Evolutionary conservation across 2,888 invertebrate species (phyloP).

Genomic region (Priocnemis perturbator): DNA sequence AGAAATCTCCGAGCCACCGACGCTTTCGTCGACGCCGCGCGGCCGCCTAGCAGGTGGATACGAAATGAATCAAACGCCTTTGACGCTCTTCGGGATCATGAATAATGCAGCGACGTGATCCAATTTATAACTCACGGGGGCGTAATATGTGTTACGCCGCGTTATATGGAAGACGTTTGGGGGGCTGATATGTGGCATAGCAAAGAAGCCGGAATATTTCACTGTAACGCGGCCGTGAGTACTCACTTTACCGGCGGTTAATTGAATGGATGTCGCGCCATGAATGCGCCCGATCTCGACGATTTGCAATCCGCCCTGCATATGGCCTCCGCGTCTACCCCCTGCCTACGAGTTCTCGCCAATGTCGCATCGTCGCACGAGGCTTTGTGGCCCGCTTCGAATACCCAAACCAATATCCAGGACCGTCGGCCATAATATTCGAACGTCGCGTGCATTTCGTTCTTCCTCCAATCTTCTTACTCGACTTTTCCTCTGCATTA

Average conservation of each 20-base stretch:
- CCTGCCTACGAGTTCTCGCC: no score
- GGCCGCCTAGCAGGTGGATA: conserved; percentile 54
- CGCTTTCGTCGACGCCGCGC: conserved; percentile 34
- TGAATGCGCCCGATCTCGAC: conserved; percentile 7
- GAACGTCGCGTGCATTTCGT: no score
- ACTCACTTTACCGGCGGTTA: conserved; percentile 42
- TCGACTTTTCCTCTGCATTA: no score
- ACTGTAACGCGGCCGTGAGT: conserved; percentile 31
- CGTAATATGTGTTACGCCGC: conserved; percentile 61
- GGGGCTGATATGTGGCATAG: conserved; percentile 47
- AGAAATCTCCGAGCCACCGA: conserved; percentile 40
- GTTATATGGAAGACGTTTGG: conserved; percentile 43
- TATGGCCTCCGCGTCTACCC: no score
- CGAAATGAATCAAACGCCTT: conserved; percentile 66
- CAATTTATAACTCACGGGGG: conserved; percentile 63
- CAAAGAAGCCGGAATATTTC: conserved; percentile 54
- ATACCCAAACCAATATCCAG: no score
- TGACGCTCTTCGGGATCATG: conserved; percentile 63
- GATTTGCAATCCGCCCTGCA: neutral
- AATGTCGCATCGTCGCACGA: no score
- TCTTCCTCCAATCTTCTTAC: no score
- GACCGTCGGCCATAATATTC: no score
- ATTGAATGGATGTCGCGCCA: conserved; percentile 47
- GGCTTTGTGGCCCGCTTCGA: no score
- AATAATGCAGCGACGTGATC: conserved; percentile 64